phyloP scores from a whole-genome alignment of 2,797 vertebrate genomes.

The Crenichthys baileyi region DNA sequence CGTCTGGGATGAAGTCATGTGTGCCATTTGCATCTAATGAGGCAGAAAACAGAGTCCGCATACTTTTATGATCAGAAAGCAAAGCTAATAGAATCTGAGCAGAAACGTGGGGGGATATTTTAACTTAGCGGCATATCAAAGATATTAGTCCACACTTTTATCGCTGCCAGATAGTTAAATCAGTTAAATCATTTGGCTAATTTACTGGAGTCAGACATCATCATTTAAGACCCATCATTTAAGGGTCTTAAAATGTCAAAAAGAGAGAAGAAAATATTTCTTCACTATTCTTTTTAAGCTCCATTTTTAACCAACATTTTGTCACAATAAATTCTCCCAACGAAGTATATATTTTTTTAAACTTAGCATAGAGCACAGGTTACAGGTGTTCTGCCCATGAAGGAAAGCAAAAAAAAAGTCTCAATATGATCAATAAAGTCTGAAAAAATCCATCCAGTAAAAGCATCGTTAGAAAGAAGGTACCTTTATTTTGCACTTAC shows the following conservation, averaged over 20 bases:
- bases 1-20: slow-evolving; percentile 60
- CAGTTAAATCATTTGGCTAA: not conserved
- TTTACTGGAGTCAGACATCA: not conserved
- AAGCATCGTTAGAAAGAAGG: not conserved
- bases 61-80: slow-evolving; percentile 29
- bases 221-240: too few species aligned
- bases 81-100: slow-evolving; percentile 42
- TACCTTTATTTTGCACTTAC: not conserved
- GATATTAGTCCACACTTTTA: not conserved
- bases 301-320: not conserved
- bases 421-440: not conserved
- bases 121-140: slow-evolving; percentile 8
- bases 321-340: not conserved
- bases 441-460: too few species aligned
- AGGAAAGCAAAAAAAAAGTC: not conserved
- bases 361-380: not conserved
- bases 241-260: not conserved
- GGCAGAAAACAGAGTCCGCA: slow-evolving; percentile 20
- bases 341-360: not conserved
- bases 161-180: not conserved
- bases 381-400: not conserved
- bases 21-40: slow-evolving; percentile 41
- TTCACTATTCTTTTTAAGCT: not conserved
- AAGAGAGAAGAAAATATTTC: not conserved
- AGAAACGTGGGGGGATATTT: slow-evolving; percentile 14